Conservation (phyloP, 2,113 vertebrate genomes). For the Microcebus griseorufus region DNA sequence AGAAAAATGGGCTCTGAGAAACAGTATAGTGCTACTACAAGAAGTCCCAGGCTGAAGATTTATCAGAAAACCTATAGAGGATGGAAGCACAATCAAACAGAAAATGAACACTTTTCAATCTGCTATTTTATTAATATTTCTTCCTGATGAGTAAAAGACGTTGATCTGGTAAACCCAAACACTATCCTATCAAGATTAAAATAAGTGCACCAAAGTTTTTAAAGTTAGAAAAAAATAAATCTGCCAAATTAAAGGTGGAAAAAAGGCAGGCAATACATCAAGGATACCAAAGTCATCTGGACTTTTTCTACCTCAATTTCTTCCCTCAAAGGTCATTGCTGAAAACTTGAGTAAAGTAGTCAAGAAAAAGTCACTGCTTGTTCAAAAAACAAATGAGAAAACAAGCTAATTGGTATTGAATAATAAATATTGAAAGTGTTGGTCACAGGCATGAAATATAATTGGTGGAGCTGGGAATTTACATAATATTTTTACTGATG, state of each 20-base stretch:
- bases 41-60: neutral
- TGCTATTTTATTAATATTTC: neutral
- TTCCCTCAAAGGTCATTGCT: neutral
- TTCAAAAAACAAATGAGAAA: neutral
- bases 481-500: neutral
- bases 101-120: slow-evolving; percentile 1
- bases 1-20: neutral
- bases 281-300: neutral
- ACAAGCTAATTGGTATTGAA: neutral
- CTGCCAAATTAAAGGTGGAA: neutral
- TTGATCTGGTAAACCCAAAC: neutral
- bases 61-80: neutral
- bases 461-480: neutral
- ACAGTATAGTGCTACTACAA: neutral
- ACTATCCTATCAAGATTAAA: neutral
- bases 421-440: neutral
- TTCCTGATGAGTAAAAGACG: neutral
- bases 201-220: neutral
- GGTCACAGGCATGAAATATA: neutral
- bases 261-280: neutral
- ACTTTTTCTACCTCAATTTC: neutral
- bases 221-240: neutral
- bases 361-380: neutral
- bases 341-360: neutral
- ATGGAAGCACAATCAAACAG: neutral